These are phyloP conservation scores for Platorchestia sp. DNA, from an alignment of 1,140 invertebrate species.

Conservation along the genomic window DNA sequence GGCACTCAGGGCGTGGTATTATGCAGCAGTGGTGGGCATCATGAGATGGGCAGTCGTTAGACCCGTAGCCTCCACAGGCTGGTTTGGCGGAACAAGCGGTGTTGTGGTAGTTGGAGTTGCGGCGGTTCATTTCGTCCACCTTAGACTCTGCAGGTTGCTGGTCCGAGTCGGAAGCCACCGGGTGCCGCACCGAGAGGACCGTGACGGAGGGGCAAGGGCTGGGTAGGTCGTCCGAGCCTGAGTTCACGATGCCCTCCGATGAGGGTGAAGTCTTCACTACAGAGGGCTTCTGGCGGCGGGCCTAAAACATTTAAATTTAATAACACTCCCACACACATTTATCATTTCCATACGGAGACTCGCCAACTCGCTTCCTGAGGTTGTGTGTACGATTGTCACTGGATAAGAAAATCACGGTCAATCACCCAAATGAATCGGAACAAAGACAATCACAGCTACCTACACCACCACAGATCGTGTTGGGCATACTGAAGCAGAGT, in stretches of 20 bases:
- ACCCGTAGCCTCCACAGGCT: not conserved
- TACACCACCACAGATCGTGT: too few relatives aligned
- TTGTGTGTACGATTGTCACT: too few relatives aligned
- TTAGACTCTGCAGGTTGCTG: not conserved
- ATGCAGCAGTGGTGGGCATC: not conserved
- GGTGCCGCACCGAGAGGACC: not conserved
- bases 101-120: not conserved
- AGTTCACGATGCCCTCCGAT: not conserved
- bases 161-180: not conserved
- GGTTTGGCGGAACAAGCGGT: not conserved
- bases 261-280: not conserved
- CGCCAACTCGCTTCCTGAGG: too few relatives aligned
- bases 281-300: not conserved
- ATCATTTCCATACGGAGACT: too few relatives aligned
- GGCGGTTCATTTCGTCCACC: not conserved
- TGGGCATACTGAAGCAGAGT: too few relatives aligned
- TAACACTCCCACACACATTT: not conserved
- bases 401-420: too few relatives aligned
- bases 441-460: too few relatives aligned
- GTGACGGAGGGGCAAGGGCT: conserved; percentile 2
- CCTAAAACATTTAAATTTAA: not conserved
- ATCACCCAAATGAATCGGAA: too few relatives aligned
- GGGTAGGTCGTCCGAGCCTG: not conserved
- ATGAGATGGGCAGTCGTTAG: not conserved
- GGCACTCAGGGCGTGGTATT: not conserved